Conservation (phyloP, 2,888 invertebrate species). For the Microctonus aethiopoides region DNA sequence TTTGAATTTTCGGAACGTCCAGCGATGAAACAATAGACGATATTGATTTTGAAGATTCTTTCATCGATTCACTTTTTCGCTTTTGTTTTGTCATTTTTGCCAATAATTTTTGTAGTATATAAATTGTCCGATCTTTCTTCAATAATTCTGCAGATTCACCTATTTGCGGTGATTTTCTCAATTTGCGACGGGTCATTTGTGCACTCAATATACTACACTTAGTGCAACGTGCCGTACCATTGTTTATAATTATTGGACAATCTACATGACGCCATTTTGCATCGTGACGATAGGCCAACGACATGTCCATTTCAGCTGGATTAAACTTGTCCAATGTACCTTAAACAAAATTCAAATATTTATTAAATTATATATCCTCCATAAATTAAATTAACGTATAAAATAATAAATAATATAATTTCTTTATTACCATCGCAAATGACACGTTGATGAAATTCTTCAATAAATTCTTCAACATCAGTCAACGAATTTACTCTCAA, state of each 20-base stretch:
- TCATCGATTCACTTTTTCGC: conserved; percentile 36
- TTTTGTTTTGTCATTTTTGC: conserved; percentile 43
- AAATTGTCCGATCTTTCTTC: conserved; percentile 44
- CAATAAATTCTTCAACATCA: conserved; percentile 60
- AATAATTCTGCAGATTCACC: conserved; percentile 38
- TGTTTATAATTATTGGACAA: conserved; percentile 57
- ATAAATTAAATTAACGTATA: not conserved
- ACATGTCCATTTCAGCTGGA: conserved; percentile 37
- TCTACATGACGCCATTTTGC: conserved; percentile 57
- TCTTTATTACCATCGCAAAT: conserved; percentile 58
- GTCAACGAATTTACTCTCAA: conserved; percentile 48
- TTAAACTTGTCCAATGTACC: conserved; percentile 40
- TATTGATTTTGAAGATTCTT: conserved; percentile 34
- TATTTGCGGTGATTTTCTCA: conserved; percentile 35
- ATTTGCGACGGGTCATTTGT: conserved; percentile 35
- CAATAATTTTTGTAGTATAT: conserved; percentile 41
- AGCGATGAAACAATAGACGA: conserved; percentile 41
- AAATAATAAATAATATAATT: conserved; percentile 3
- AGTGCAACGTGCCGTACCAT: conserved; percentile 52
- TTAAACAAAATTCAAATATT: conserved; percentile 20
- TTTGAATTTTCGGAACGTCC: conserved; percentile 53
- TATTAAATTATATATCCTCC: not conserved
- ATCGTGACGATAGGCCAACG: conserved; percentile 52
- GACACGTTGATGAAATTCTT: conserved; percentile 58
- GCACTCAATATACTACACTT: conserved; percentile 50